phyloP scores from a whole-genome alignment of 1,140 invertebrate genomes.

The Musca domestica region DNA sequence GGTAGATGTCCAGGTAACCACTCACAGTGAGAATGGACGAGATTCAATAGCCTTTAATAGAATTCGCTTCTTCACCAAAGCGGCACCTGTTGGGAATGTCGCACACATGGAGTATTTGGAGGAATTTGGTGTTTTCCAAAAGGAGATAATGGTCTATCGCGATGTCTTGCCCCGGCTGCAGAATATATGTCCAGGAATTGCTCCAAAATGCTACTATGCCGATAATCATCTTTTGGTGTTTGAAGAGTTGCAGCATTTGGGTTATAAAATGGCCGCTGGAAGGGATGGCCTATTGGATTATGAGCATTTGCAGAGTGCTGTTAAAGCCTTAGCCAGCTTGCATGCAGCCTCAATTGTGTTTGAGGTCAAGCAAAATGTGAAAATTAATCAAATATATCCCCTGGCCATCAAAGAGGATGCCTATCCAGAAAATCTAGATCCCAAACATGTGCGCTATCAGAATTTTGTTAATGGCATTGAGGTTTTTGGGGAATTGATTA shows the following conservation, averaged over 20 bases:
- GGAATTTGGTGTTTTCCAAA: slow-evolving; percentile 56
- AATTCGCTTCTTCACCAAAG: slow-evolving; percentile 57
- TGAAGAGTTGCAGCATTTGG: slow-evolving; percentile 53
- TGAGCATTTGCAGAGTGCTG: slow-evolving; percentile 55
- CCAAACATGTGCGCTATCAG: slow-evolving; percentile 41
- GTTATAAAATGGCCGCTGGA: slow-evolving; percentile 48
- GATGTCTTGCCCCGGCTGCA: slow-evolving; percentile 52
- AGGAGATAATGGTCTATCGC: slow-evolving; percentile 56
- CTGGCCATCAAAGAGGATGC: slow-evolving; percentile 57
- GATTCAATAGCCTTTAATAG: slow-evolving; percentile 25
- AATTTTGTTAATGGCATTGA: slow-evolving; percentile 55
- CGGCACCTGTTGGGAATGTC: slow-evolving; percentile 51
- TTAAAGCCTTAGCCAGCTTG: slow-evolving; percentile 58
- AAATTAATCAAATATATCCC: slow-evolving; percentile 54
- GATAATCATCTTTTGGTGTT: slow-evolving; percentile 55
- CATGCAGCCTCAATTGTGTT: slow-evolving; percentile 60
- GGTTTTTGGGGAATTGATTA: slow-evolving; percentile 55
- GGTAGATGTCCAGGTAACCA: slow-evolving; percentile 28
- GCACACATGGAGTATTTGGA: slow-evolving; percentile 53
- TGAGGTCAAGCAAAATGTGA: slow-evolving; percentile 53
- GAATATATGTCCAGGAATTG: slow-evolving; percentile 36
- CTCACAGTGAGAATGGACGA: slow-evolving; percentile 23
- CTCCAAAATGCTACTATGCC: slow-evolving; percentile 54
- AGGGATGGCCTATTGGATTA: slow-evolving; percentile 53
- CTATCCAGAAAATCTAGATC: slow-evolving; percentile 46